Percentiles rank a stretch among this genome's conserved stretches.
Evolutionary conservation across 1,140 invertebrate species (phyloP).

Genomic region (Procambarus virginalis): DNA sequence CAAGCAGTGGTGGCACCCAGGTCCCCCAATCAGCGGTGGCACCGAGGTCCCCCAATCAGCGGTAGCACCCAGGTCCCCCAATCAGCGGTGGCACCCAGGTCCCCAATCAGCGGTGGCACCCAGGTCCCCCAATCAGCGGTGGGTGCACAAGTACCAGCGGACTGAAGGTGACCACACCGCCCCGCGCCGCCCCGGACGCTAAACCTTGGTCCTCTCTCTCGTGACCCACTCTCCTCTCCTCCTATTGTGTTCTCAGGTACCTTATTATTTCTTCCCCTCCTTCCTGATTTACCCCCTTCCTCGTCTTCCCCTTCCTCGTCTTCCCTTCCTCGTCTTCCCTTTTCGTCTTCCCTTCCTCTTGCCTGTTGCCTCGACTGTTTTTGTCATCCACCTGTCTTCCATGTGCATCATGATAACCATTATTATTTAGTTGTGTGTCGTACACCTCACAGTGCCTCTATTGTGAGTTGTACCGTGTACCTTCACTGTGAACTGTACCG

Average conservation of each 20-base stretch:
- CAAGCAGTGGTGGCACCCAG: too few species aligned
- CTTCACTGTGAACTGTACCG: too few species aligned
- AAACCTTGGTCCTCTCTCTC: too few species aligned
- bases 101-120: too few species aligned
- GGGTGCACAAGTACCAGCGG: too few species aligned
- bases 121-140: too few species aligned
- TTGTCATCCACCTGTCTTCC: background rate
- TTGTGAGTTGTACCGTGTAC: too few species aligned
- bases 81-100: too few species aligned
- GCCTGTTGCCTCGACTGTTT: background rate
- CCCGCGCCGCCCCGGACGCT: background rate
- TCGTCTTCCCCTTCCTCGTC: background rate
- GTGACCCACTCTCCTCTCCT: background rate
- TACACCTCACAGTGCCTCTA: too few species aligned
- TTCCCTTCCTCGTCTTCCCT: background rate
- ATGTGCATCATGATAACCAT: background rate
- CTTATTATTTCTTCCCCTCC: background rate
- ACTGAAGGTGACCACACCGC: background rate
- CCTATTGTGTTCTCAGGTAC: background rate
- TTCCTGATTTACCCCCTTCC: background rate
- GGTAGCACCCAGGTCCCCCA: too few species aligned
- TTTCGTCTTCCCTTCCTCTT: background rate
- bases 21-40: too few species aligned
- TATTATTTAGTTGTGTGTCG: background rate
- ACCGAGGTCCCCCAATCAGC: too few species aligned